Percentiles rank a stretch among this genome's conserved stretches.
Conservation (phyloP, 1,140 invertebrate genomes). For the Drosophila carrolli region DNA sequence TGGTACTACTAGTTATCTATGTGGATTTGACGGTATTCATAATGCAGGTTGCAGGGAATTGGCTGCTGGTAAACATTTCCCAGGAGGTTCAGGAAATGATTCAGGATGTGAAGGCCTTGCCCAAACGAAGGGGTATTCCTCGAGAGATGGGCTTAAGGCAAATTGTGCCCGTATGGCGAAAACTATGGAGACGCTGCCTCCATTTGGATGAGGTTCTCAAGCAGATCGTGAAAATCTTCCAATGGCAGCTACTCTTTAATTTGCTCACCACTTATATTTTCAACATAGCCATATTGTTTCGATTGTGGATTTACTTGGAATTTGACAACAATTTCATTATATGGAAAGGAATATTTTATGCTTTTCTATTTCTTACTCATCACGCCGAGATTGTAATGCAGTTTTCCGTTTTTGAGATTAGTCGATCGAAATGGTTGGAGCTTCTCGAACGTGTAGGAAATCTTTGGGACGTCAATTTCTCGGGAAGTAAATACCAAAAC, state of each 20-base stretch:
- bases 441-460: conserved; percentile 7
- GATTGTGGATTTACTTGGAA: conserved; percentile 36
- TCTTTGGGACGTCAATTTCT: conserved; percentile 1
- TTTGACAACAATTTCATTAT: not conserved
- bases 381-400: conserved; percentile 40
- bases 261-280: conserved; percentile 50
- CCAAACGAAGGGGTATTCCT: conserved; percentile 7
- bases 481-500: not conserved
- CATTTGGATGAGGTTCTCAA: conserved; percentile 26
- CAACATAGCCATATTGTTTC: conserved; percentile 44
- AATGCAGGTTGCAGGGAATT: conserved; percentile 35
- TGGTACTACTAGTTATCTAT: conserved; percentile 40
- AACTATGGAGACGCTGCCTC: conserved; percentile 35
- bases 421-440: conserved; percentile 12
- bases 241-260: conserved; percentile 53
- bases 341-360: not conserved
- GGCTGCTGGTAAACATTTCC: conserved; percentile 38
- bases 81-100: conserved; percentile 21
- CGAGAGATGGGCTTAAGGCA: conserved; percentile 40
- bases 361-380: conserved; percentile 12
- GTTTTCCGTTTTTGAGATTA: conserved; percentile 39
- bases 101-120: conserved; percentile 29
- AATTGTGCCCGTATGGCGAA: conserved; percentile 40
- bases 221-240: conserved; percentile 33
- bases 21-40: conserved; percentile 41